Evolutionary conservation across 2,888 invertebrate species (phyloP), one percentile per base, ranked within the genome.

Genomic region (Macaria notata): DNA sequence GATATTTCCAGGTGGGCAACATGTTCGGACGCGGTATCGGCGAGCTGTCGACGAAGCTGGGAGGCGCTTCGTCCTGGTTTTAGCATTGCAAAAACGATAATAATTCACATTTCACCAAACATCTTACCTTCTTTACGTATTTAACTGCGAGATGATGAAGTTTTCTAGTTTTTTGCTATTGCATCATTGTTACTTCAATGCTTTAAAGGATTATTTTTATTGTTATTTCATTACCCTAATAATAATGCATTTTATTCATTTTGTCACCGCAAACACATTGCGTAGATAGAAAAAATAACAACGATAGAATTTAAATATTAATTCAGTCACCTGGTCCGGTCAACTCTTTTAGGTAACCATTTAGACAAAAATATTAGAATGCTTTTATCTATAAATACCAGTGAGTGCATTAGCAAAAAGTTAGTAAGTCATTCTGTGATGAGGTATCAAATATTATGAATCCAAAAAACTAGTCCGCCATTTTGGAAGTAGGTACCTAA

Each of bases 1-100:
- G 19, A 19, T 19, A 19, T 19, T 44, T 44, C 93, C 8, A 96
- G 88, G 95, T 98, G 75, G 97, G 97, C 72, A 97, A 96, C 88
- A 95, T 97, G 84, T 95, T 97, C 74, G 97, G 97, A 52, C 96
- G 97, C 81, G 96, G 97, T 69, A 95, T 98, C 74, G 97, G 97
- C 68, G 97, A 97, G 78, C 93, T 98, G 76, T 96, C 97, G 78
- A 96, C 96, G 73, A 97, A 97, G 89, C 93, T 97, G 68, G 97
- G 97, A 65, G 96, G 96, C 69, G 95, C 96, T 66, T 93, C 94
- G 57, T 96, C 96, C 85, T 96, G 96, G 96, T 96, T 97, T 93
- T 96, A 94, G 92, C 72, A 73, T 67, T 68, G 71, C 63, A 61
- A 62, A 69, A 64, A 69, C 66, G 67, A 74, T 65, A 69, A 71